These are phyloP conservation scores for Pitta sordida DNA, from an alignment of 2,113 vertebrate species.

Conservation along the genomic window DNA sequence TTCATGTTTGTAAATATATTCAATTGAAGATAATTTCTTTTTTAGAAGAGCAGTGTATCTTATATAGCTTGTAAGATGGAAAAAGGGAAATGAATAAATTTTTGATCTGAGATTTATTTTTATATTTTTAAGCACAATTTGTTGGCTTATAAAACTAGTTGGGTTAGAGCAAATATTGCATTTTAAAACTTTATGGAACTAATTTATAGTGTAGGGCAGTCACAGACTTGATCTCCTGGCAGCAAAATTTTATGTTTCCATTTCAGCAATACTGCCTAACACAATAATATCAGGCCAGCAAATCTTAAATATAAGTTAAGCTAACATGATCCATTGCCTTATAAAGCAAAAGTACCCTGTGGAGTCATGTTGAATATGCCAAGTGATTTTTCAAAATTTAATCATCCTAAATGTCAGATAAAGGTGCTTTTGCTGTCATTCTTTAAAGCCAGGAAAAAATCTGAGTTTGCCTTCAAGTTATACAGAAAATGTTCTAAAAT, in stretches of 20 bases:
- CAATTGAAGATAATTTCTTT: background rate
- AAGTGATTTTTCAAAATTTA: slow-evolving; percentile 84
- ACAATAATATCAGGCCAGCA: slow-evolving; percentile 74
- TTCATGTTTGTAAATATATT: background rate
- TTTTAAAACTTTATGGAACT: slow-evolving; percentile 72
- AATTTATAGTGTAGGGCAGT: slow-evolving; percentile 70
- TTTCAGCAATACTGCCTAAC: slow-evolving; percentile 75
- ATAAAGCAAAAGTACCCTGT: slow-evolving; percentile 76
- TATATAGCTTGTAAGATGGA: background rate
- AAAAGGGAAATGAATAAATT: background rate
- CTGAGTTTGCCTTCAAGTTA: slow-evolving; percentile 71
- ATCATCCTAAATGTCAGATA: slow-evolving; percentile 85
- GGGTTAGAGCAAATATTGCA: slow-evolving; percentile 51
- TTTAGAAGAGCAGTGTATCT: background rate
- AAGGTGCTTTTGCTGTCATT: slow-evolving; percentile 88
- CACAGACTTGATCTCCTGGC: slow-evolving; percentile 70
- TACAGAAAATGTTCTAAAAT: slow-evolving; percentile 72
- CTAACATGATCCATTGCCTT: slow-evolving; percentile 80
- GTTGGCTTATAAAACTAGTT: background rate
- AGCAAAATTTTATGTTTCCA: slow-evolving; percentile 77
- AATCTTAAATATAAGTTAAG: slow-evolving; percentile 80
- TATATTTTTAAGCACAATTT: slow-evolving; percentile 47
- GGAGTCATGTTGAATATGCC: slow-evolving; percentile 78
- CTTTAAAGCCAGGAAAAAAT: slow-evolving; percentile 70
- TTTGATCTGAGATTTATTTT: slow-evolving; percentile 55